Evolutionary conservation across 1,140 invertebrate genomes (phyloP), one percentile per base, ranked within the genome.

Genomic region (Drosophila kohkoa): DNA sequence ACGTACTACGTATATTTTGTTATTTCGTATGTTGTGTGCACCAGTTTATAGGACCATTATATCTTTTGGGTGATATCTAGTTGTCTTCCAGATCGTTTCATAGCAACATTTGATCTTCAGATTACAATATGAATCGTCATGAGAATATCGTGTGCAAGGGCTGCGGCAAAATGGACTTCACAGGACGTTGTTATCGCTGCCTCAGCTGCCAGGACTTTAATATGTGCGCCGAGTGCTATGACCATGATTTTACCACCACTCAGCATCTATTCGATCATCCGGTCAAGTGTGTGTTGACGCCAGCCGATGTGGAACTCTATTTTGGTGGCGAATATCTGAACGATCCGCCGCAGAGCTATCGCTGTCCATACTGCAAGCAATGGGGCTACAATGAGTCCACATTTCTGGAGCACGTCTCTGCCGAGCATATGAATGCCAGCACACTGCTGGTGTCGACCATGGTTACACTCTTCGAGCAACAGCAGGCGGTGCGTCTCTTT

Each of bases 351-450:
- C 85, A 88, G 45, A 88, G 85, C 58, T 88, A 88, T 25, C 68
- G 85, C 10, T 88, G 85, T 35, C 85, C 85, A 0, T 88, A 88
- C 63, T 88, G 85, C 69, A 88, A 88, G 54, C 52, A 64, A 8
- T 88, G 85, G 85, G 85, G 85, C 57, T 85, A 69, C 54, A 90
- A 81, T 43, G 85, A 88, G 75, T 85, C 86, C 15, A 85, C 81
- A 30, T 89, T 88, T 25, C 45, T 88, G 57, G 86, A 85, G 66
- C 85, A 88, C 10, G 62, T 88, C 0, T 85, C 85, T 0, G 64
- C 75, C 0, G 32, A 71, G 62, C 85, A 88, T 49, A 54, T 65
- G 1, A 51, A 45, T 8, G 85, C 86, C 25, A 89, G 78, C 15
- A 63, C 81, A 0, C 38, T 81, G 57, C 54, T 88, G 5, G 85